Percentiles rank a stretch among this genome's conserved stretches.
phyloP scores from a whole-genome alignment of 2,113 vertebrate species.

The Salvelinus alpinus region DNA sequence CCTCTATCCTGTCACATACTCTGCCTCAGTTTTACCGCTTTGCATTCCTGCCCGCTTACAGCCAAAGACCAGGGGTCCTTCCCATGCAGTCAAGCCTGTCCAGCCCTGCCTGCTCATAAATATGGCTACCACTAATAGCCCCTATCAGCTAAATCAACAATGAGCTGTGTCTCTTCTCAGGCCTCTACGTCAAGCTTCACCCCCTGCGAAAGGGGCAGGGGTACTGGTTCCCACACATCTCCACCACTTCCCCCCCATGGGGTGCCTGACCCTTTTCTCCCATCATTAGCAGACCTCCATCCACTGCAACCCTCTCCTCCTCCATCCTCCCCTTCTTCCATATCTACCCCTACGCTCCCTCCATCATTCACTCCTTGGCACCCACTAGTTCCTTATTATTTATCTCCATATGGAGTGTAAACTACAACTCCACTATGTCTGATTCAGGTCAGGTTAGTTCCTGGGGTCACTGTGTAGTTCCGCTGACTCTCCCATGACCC shows the following conservation, averaged over 20 bases:
- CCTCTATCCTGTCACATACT: too few species aligned
- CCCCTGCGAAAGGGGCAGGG: neutral
- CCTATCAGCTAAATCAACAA: constrained; percentile 40
- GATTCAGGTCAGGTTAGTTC: neutral
- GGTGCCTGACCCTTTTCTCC: neutral
- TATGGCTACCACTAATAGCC: constrained; percentile 3
- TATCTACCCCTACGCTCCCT: neutral
- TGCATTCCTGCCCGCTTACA: too few species aligned
- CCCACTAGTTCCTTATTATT: neutral
- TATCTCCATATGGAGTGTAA: too few species aligned
- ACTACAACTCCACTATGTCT: neutral
- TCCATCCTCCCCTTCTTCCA: neutral
- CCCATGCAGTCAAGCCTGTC: neutral
- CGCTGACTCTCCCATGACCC: constrained; percentile 42
- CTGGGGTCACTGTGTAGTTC: neutral
- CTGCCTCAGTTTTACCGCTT: too few species aligned
- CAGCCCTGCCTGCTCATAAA: constrained; percentile 31
- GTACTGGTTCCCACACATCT: constrained; percentile 45
- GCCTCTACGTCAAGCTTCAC: constrained; percentile 17
- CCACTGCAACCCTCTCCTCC: neutral
- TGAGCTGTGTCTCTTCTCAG: constrained; percentile 41
- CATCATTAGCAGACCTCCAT: neutral
- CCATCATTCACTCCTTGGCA: neutral
- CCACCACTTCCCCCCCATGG: neutral
- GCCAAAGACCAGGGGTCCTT: neutral